These are phyloP conservation scores for Suncus etruscus DNA, from an alignment of 2,113 vertebrate species.

Conservation along the genomic window DNA sequence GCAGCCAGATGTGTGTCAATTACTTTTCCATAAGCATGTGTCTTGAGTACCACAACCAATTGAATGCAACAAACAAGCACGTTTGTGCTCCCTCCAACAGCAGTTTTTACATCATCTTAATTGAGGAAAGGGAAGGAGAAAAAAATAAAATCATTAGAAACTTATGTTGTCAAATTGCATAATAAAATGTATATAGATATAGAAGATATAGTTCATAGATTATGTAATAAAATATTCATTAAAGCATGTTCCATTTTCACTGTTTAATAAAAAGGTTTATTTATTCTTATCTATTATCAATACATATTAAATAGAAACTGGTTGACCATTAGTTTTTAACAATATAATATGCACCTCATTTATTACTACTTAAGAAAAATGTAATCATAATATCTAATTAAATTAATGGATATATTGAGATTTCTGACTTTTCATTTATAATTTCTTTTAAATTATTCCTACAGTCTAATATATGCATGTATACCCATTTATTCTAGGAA, in stretches of 20 bases:
- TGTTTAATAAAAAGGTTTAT: background rate
- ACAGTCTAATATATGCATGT: background rate
- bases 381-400: constrained; percentile 39
- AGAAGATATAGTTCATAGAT: background rate
- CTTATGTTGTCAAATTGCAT: background rate
- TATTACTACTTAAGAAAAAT: background rate
- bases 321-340: background rate
- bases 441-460: constrained; percentile 57
- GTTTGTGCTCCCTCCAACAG: too few species aligned
- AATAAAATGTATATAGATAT: background rate
- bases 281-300: background rate
- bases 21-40: too few species aligned
- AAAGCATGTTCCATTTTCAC: background rate
- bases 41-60: too few species aligned
- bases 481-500: background rate
- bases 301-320: background rate
- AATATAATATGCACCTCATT: background rate
- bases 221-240: background rate
- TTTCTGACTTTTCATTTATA: constrained; percentile 47
- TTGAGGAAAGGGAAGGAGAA: too few species aligned
- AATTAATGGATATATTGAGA: background rate
- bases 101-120: too few species aligned
- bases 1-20: too few species aligned
- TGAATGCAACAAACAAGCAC: too few species aligned
- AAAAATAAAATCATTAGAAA: background rate